Evolutionary conservation across 2,888 invertebrate species (phyloP), one percentile per base, ranked within the genome.

Genomic region (Eristalinus aeneus): DNA sequence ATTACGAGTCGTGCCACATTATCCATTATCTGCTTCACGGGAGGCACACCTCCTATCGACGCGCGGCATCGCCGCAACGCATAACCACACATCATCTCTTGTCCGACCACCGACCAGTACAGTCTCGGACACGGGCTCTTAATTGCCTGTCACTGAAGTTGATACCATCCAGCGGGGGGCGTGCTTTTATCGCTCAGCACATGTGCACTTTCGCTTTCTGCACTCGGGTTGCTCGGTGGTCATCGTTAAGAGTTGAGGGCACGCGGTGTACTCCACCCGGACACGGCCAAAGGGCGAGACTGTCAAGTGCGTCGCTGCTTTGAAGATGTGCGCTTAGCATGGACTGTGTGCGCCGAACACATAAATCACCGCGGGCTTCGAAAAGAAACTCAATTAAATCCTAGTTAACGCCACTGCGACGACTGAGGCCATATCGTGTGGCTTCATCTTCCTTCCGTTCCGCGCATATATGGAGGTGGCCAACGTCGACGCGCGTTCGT

Each of bases 191-290:
- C 81, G 73, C 74, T 63, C 56, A 34, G 22, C 69, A 67, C 63
- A 74, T 78, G 72, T 86, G 67, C 71, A 86, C 86, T 86, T 86
- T 86, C 82, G 77, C 71, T 82, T 82, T 86, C 77, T 56, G 56
- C 53, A 31, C 34, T 61, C 53, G 69, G 54, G 64, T 27, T 27
- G 2, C 27, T 27, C 27, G 36, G 77, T 68, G 76, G 67, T 75
- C 53, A 67, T 6, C n/a, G 32, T 27, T 20, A 56, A 12, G 69
- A 58, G 23, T 53, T 68, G 39, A 67, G 82, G 63, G 82, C 77
- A 67, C 46, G 60, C 32, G 60, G 34, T 60, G 75, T 72, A 83
- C 68, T 83, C 60, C 23, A 67, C 32, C 10, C 27, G 46, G 22
- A 67, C 67, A 31, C 12, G 27, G 46, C 46, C 20, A 54, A 46